Evolutionary conservation across 2,797 vertebrate genomes (phyloP), one percentile per base, ranked within the genome.

Genomic region (Chelidonichthys spinosus): DNA sequence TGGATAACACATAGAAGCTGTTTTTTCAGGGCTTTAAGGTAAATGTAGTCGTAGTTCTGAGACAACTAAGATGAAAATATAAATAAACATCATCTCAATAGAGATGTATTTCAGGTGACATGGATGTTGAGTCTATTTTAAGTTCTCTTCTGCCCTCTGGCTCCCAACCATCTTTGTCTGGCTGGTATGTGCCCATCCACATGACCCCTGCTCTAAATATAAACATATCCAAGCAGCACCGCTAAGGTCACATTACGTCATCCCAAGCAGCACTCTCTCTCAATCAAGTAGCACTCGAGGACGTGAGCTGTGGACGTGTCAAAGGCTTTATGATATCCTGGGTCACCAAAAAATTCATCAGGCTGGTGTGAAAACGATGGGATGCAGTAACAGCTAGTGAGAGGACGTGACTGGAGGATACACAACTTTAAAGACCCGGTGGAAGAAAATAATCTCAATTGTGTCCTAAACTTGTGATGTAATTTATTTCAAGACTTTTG

Each of bases 201-300:
- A 72, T 92, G 90, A 91, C 77, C 64, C 66, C 69, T 37, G 63
- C 33, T 73, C 90, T 92, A 93, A 89, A 92, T 89, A 90, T 93
- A 92, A 78, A 81, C 25, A 25, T 55, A 55, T 43, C 71, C 49
- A 42, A 39, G 80, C 76, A 63, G 65, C 52, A 25, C 59, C 33
- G 71, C 79, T 74, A 84, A 88, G 89, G 87, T 90, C 86, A 85
- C 87, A 77, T 92, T 87, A 89, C 82, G 36, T 90, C 89, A 93
- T 79, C 61, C 66, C 36, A 13, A 69, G 67, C 62, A 46, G 44
- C 43, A 40, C 52, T 62, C 56, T 78, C 82, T 78, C 82, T 76
- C 63, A 72, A 65, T 81, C 76, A 69, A 56, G 74, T 4, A 17
- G 36, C 70, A 37, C 66, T 63, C 25, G 4, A 7, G 18, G 33